Conservation (phyloP, 2,113 vertebrate genomes). For the Psammodynastes pulverulentus region DNA sequence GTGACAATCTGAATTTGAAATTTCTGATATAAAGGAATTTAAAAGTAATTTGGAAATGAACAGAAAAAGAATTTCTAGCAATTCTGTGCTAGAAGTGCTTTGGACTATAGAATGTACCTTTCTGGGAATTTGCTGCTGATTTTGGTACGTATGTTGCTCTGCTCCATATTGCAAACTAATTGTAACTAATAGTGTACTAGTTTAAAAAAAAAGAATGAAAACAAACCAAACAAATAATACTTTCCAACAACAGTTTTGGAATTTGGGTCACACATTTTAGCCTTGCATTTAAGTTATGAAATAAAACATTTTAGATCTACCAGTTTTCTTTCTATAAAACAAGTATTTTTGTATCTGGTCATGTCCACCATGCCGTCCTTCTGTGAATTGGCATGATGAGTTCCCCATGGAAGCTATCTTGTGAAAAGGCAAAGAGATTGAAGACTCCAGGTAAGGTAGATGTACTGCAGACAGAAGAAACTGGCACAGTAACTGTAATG, state of each 20-base stretch:
- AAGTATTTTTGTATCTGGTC: background rate
- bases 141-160: background rate
- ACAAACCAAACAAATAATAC: background rate
- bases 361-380: background rate
- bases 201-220: background rate
- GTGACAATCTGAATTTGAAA: background rate
- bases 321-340: background rate
- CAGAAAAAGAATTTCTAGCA: background rate
- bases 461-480: background rate
- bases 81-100: background rate
- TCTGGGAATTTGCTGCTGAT: background rate
- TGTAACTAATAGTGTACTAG: background rate
- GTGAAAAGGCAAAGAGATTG: background rate
- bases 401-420: background rate
- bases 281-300: background rate
- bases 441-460: background rate
- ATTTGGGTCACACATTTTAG: background rate
- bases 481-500: background rate
- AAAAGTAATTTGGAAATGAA: background rate
- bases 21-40: background rate
- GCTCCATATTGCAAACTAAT: background rate
- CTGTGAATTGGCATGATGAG: background rate
- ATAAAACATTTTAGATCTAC: background rate
- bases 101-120: background rate
- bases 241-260: background rate